Conservation (phyloP, 2,888 invertebrate genomes). For the Petrolisthes manimaculis region DNA sequence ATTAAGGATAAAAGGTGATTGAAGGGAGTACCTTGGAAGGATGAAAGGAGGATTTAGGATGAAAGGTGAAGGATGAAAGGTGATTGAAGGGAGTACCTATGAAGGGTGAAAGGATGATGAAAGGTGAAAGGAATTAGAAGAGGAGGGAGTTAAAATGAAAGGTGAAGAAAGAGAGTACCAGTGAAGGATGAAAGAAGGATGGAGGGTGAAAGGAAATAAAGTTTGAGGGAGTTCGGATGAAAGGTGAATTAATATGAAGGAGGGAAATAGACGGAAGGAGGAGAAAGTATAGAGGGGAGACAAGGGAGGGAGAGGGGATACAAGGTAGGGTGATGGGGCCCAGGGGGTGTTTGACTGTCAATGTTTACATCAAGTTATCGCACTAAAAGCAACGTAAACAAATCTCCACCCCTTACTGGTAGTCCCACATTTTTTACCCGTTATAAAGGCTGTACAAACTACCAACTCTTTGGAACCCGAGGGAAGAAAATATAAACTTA, state of each 20-base stretch:
- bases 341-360: conserved; percentile 3
- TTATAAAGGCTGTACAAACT: not conserved
- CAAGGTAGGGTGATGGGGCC: not conserved
- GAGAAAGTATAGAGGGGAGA: not conserved
- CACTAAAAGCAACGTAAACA: conserved; percentile 14
- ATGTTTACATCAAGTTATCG: conserved; percentile 16
- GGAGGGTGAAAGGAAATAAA: not conserved
- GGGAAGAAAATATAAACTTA: not conserved
- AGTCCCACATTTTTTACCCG: not conserved
- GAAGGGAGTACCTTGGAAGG: no score
- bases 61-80: not conserved
- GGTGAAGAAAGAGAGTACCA: not conserved
- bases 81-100: not conserved
- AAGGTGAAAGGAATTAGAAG: not conserved
- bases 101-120: not conserved
- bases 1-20: no score
- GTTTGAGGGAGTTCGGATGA: not conserved
- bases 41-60: not conserved
- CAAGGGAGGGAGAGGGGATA: not conserved
- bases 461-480: not conserved
- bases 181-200: no score
- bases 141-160: not conserved
- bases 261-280: not conserved
- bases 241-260: not conserved
- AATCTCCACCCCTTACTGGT: not conserved